These are phyloP conservation scores for Egretta garzetta DNA, from an alignment of 2,113 vertebrate species.

Conservation along the genomic window DNA sequence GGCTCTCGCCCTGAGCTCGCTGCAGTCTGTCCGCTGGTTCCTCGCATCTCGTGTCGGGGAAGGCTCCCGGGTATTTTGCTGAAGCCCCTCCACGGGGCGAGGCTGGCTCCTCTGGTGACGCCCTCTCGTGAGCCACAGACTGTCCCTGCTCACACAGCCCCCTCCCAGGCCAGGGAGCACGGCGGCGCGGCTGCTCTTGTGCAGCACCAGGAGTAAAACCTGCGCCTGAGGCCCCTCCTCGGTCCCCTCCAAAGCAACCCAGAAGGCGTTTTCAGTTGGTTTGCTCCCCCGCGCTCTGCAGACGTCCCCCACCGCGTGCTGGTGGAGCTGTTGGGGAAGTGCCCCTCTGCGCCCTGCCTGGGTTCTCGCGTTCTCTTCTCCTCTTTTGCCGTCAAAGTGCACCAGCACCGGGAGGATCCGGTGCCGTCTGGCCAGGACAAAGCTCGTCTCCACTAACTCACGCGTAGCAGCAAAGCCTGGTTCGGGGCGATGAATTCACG, in stretches of 20 bases:
- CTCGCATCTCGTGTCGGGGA: too few relatives aligned
- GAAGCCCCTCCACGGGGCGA: neutral
- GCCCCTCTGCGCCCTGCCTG: too few relatives aligned
- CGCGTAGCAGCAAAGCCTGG: neutral
- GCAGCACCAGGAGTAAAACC: too few relatives aligned
- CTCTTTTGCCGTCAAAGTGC: neutral
- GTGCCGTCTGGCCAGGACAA: neutral
- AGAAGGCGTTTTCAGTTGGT: neutral
- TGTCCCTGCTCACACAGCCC: fast-evolving
- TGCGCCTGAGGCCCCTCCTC: neutral
- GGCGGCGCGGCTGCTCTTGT: neutral
- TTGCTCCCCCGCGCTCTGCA: neutral
- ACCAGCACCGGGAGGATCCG: too few relatives aligned
- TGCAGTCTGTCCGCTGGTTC: neutral
- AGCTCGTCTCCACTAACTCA: neutral
- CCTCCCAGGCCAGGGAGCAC: too few relatives aligned
- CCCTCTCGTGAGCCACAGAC: too few relatives aligned
- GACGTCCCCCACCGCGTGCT: neutral
- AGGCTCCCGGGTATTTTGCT: neutral
- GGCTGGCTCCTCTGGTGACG: too few relatives aligned
- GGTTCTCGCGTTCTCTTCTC: neutral
- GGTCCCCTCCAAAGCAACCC: too few relatives aligned
- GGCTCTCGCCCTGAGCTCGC: neutral
- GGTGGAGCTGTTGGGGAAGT: neutral
- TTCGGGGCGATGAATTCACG: neutral